These are phyloP conservation scores for Rhagonycha lutea DNA, from an alignment of 2,888 invertebrate species.

Conservation along the genomic window DNA sequence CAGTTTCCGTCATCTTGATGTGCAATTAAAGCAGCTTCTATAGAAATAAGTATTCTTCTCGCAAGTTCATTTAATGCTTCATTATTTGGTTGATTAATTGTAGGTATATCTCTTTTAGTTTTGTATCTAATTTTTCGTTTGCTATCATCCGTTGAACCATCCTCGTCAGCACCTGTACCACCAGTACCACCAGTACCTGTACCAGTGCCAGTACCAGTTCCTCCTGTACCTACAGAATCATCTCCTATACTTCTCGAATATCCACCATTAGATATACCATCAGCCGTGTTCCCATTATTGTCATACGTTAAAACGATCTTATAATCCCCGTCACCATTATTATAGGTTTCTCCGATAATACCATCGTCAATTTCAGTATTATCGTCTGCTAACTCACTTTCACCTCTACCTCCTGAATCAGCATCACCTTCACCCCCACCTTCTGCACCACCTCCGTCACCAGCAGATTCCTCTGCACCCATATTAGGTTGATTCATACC, in stretches of 20 bases:
- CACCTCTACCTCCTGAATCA: conserved; percentile 15
- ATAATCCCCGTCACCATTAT: conserved; percentile 10
- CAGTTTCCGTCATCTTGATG: conserved; percentile 62
- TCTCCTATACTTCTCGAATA: conserved; percentile 4
- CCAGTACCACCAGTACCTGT: conserved; percentile 14
- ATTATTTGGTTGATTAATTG: conserved; percentile 46
- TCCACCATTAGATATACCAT: conserved; percentile 18
- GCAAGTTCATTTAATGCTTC: conserved; percentile 61
- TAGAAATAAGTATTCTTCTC: conserved; percentile 59
- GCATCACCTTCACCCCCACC: conserved; percentile 9
- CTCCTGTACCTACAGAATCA: conserved; percentile 21
- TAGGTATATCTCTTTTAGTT: conserved; percentile 48
- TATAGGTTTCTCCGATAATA: conserved; percentile 3
- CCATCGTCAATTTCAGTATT: conserved; percentile 14
- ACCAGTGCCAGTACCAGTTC: conserved; percentile 10
- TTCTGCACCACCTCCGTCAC: conserved; percentile 22
- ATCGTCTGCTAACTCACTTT: conserved; percentile 11
- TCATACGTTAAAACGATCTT: conserved; percentile 17
- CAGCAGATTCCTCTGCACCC: conserved; percentile 42
- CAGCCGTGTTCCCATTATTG: conserved; percentile 18
- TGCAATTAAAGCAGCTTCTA: conserved; percentile 61
- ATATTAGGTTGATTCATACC: conserved; percentile 31
- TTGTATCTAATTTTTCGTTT: conserved; percentile 51
- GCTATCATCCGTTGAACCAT: conserved; percentile 52
- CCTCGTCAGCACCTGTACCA: conserved; percentile 39